phyloP scores from a whole-genome alignment of 1,140 invertebrate genomes.

The Epicauta chinensis region DNA sequence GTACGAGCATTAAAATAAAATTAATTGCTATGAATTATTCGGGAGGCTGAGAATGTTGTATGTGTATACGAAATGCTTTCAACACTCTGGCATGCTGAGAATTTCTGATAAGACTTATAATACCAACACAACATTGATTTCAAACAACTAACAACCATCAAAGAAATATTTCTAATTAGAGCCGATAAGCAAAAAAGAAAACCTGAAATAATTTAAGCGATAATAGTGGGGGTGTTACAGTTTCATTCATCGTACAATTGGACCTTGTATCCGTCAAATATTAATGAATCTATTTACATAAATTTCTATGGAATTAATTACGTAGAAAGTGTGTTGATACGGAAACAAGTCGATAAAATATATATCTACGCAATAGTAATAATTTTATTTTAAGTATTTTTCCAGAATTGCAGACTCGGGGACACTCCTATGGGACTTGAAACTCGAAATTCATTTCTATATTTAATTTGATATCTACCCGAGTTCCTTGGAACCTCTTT shows the following conservation, averaged over 20 bases:
- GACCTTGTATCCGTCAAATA: no score
- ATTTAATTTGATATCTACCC: constrained; percentile 28
- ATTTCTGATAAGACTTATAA: constrained; percentile 15
- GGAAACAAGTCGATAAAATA: not conserved
- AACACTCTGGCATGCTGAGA: constrained; percentile 8
- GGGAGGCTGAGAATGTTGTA: not conserved
- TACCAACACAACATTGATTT: no score
- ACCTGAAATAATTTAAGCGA: no score
- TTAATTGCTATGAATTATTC: constrained; percentile 13
- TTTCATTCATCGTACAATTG: no score
- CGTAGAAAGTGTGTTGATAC: no score
- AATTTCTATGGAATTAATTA: no score
- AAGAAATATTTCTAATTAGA: no score
- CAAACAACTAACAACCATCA: no score
- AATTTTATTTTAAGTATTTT: constrained; percentile 29
- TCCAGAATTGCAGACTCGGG: constrained; percentile 18
- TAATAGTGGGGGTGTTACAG: no score
- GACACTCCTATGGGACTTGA: constrained; percentile 16
- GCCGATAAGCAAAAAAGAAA: no score
- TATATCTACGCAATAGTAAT: constrained; percentile 9
- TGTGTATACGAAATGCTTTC: constrained; percentile 11
- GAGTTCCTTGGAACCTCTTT: constrained; percentile 20
- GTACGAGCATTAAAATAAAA: constrained; percentile 15
- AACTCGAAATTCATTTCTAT: constrained; percentile 30
- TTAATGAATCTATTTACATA: no score